Base-by-base conservation (phyloP, 2,113 vertebrate genomes). In the Ornithorhynchus anatinus region DNA sequence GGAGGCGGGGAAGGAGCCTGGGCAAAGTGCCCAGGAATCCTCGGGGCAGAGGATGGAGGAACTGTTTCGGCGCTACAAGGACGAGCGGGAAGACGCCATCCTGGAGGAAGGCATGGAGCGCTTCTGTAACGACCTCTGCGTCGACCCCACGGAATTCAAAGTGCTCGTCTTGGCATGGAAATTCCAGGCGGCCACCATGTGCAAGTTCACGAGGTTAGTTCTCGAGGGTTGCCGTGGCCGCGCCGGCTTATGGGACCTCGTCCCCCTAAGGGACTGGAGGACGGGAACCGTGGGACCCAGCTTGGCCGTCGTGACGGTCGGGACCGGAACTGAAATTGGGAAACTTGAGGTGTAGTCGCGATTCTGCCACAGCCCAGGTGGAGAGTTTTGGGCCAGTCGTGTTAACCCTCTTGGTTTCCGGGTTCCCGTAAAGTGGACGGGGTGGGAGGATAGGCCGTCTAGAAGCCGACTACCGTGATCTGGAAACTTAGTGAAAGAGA, bases 141-240 rank as follows among this genome's bases (percentile, higher is more conserved):
- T 99, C 50, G 98, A 99, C 86, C 98, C 98, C 23, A 97, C 97
- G 5, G 98, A 99, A 91, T 99, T 99, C 89, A 94, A 92, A 75
- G 98, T 99, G 77, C 94, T 99, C 67, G 95, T 99, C 82, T 94
- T 99, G 79, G 98, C 98, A 72, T 99, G 98, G 98, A 99, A 98
- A 91, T 99, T 99, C 86, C 98, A 99, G 92, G 98, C 98, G 68
- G 98, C 97, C 76, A 99, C 98, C 77, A 99, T 99, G 98, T 99
- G 98, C 96, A 99, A 97, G 92, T 99, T 99, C 91, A 99, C 98
- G 88, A 96, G 97, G 98, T 99, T 86, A 91, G 94, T 93, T 79
- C 72, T n/a, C n/a, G 10, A n/a, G n/a, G n/a, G n/a, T n/a, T n/a
- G n/a, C n/a, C n/a, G n/a, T n/a, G n/a, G n/a, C n/a, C n/a, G n/a